Conservation (phyloP, 2,113 vertebrate genomes). For the Progne subis region DNA sequence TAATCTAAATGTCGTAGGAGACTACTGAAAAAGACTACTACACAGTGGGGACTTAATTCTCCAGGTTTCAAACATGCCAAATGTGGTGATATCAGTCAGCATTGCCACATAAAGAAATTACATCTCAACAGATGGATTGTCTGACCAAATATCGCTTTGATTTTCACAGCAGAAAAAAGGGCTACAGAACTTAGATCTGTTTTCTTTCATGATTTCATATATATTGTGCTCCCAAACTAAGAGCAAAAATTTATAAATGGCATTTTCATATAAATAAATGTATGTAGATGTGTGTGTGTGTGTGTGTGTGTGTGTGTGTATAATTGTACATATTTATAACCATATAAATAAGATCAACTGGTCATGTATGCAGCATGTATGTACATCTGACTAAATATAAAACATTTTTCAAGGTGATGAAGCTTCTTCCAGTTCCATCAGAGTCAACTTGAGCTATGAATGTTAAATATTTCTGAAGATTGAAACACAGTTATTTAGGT, state of each 20-base stretch:
- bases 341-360: not conserved
- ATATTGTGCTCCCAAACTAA: not conserved
- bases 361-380: not conserved
- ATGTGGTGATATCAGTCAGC: not conserved
- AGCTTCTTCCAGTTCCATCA: not conserved
- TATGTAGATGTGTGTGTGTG: not conserved
- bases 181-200: not conserved
- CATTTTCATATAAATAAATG: not conserved
- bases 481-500: not conserved
- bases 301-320: not conserved
- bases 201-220: not conserved
- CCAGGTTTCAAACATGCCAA: not conserved
- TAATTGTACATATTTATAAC: not conserved
- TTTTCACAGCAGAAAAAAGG: not conserved
- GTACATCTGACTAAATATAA: not conserved
- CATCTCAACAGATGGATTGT: not conserved
- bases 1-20: not conserved
- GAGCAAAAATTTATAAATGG: not conserved
- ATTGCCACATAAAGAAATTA: not conserved
- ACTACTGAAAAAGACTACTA: not conserved
- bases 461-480: not conserved
- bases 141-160: not conserved
- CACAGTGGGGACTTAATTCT: not conserved
- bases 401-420: not conserved
- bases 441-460: not conserved